A percentile compares a stretch with the other conserved stretches of the same genome.
Conservation (phyloP, 2,113 vertebrate genomes). For the Microtus pennsylvanicus region DNA sequence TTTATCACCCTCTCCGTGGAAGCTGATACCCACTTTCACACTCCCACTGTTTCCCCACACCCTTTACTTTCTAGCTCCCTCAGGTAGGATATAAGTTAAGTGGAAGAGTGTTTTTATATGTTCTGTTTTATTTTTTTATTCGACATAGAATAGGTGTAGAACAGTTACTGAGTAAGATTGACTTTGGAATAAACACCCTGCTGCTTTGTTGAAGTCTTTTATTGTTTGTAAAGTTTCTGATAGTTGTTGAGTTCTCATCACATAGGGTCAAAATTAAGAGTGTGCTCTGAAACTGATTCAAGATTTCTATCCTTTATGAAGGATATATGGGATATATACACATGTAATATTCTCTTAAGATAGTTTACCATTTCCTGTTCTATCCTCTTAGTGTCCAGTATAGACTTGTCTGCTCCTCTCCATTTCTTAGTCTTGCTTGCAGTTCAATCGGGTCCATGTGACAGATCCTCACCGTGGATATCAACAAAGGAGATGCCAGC, state of each 20-base stretch:
- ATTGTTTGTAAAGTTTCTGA: background rate
- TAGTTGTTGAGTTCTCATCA: constrained; percentile 13
- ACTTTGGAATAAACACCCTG: background rate
- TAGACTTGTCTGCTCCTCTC: background rate
- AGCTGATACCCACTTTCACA: background rate
- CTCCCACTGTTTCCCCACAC: no score
- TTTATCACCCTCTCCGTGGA: no score
- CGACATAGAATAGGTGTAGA: background rate
- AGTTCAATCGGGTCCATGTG: background rate
- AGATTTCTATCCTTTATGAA: background rate
- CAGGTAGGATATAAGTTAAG: background rate
- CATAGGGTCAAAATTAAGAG: background rate
- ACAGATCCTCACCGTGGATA: background rate
- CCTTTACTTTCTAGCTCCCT: background rate
- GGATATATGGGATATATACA: background rate
- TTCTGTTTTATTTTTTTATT: background rate
- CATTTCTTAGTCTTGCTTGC: background rate
- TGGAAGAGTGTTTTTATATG: no score
- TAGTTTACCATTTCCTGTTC: background rate
- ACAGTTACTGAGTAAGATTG: background rate
- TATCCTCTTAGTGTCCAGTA: background rate
- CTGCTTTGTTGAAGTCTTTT: background rate
- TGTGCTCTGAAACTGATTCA: background rate
- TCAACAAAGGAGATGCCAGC: background rate
- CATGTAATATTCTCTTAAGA: background rate